Percentiles rank a stretch among this genome's conserved stretches.
phyloP scores from a whole-genome alignment of 2,888 invertebrate genomes.

The Synanthedon vespiformis region DNA sequence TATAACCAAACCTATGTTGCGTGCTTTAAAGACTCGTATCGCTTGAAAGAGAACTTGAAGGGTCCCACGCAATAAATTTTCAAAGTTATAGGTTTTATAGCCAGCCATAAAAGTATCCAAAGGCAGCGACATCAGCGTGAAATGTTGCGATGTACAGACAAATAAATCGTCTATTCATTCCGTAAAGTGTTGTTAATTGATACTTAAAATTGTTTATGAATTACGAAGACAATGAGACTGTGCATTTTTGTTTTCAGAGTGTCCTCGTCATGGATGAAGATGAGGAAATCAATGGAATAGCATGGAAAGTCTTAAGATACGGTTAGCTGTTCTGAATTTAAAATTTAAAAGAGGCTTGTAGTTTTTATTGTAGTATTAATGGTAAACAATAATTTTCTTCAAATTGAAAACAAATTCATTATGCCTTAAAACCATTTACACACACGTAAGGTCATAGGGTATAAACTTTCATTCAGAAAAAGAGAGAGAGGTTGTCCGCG shows the following conservation, averaged over 20 bases:
- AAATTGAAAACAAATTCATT: too few relatives aligned
- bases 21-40: background rate
- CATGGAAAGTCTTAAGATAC: slow-evolving; percentile 21
- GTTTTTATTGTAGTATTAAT: too few relatives aligned
- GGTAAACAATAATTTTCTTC: too few relatives aligned
- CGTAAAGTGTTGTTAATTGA: background rate
- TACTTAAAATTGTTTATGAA: too few relatives aligned
- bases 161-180: background rate
- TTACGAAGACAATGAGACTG: background rate
- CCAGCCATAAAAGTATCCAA: slow-evolving; percentile 29
- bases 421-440: too few relatives aligned
- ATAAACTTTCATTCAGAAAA: too few relatives aligned
- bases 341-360: too few relatives aligned
- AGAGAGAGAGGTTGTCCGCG: too few relatives aligned
- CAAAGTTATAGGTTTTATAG: slow-evolving; percentile 29
- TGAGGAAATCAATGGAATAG: slow-evolving; percentile 20
- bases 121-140: slow-evolving; percentile 18
- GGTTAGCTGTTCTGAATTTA: slow-evolving; percentile 12
- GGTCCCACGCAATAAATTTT: slow-evolving; percentile 22
- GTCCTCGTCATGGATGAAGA: slow-evolving; percentile 22
- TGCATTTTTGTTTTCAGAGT: slow-evolving; percentile 19
- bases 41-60: slow-evolving; percentile 1
- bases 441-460: too few relatives aligned
- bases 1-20: background rate
- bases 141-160: background rate